phyloP scores from a whole-genome alignment of 2,113 vertebrate genomes.

The Lathamus discolor region DNA sequence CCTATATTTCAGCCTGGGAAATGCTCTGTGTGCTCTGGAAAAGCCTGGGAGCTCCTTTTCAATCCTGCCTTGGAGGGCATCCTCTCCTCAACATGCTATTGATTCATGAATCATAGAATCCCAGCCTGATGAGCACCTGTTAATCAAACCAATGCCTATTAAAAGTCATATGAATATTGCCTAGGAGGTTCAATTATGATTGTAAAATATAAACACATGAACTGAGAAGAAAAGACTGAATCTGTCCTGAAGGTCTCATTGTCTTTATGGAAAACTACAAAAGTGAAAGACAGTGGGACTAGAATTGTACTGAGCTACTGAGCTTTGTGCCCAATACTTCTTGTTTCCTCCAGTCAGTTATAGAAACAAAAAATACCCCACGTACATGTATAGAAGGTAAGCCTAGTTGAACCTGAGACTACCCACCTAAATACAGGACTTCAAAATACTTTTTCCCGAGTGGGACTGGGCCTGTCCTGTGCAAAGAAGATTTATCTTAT shows the following conservation, averaged over 20 bases:
- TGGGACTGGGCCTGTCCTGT: background rate
- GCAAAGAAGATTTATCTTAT: background rate
- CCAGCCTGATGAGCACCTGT: background rate
- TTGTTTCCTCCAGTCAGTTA: background rate
- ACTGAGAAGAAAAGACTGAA: background rate
- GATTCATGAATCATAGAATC: background rate
- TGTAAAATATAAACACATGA: background rate
- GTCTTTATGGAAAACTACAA: background rate
- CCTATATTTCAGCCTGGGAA: background rate
- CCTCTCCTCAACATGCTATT: background rate
- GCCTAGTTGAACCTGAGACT: background rate
- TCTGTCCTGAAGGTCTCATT: background rate
- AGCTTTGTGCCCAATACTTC: background rate
- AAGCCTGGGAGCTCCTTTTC: too few species aligned
- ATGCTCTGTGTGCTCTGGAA: background rate
- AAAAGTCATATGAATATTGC: background rate
- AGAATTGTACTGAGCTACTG: background rate
- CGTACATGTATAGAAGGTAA: background rate
- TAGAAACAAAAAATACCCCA: background rate
- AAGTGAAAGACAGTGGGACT: background rate
- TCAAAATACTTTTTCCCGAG: background rate
- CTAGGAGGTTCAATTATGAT: background rate
- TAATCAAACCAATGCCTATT: background rate
- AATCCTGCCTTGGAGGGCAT: background rate
- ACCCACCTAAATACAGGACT: background rate